Evolutionary conservation across 2,113 vertebrate genomes (phyloP).

Genomic region (Eira barbara): DNA sequence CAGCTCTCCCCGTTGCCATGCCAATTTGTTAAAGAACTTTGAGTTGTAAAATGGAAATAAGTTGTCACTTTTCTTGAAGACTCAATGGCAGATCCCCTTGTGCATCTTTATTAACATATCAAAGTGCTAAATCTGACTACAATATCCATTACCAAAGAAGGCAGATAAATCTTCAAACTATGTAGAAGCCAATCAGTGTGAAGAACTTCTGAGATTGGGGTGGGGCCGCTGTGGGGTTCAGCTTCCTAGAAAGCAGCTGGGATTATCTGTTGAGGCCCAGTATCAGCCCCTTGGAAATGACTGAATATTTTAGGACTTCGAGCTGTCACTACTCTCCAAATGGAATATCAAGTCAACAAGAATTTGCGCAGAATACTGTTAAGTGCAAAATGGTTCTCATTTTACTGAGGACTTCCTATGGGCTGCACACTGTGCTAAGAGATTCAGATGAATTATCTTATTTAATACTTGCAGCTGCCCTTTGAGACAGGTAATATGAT

Average conservation of each 20-base stretch:
- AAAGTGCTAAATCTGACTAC: conserved; percentile 42
- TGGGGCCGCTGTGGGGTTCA: neutral
- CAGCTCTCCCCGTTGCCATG: conserved; percentile 42
- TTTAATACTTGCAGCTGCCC: neutral
- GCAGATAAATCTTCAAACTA: conserved; percentile 28
- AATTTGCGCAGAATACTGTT: neutral
- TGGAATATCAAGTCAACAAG: neutral
- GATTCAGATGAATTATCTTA: neutral
- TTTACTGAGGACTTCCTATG: conserved; percentile 33
- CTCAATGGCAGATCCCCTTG: conserved; percentile 18
- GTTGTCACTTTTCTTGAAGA: conserved; percentile 43
- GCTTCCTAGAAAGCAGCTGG: conserved; percentile 32
- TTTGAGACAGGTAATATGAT: neutral
- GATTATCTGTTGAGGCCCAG: neutral
- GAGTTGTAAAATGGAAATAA: conserved; percentile 56
- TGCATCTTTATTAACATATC: conserved; percentile 47
- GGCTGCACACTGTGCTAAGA: neutral
- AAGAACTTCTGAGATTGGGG: neutral
- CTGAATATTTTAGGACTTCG: conserved; percentile 35
- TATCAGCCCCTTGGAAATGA: neutral
- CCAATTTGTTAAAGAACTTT: conserved; percentile 59
- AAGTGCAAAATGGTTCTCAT: neutral
- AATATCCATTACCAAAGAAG: conserved; percentile 37
- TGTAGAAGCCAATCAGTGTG: neutral
- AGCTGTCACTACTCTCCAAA: conserved; percentile 16